Base-by-base conservation (phyloP, 2,888 invertebrate species). In the Hyposoter dolosus region DNA sequence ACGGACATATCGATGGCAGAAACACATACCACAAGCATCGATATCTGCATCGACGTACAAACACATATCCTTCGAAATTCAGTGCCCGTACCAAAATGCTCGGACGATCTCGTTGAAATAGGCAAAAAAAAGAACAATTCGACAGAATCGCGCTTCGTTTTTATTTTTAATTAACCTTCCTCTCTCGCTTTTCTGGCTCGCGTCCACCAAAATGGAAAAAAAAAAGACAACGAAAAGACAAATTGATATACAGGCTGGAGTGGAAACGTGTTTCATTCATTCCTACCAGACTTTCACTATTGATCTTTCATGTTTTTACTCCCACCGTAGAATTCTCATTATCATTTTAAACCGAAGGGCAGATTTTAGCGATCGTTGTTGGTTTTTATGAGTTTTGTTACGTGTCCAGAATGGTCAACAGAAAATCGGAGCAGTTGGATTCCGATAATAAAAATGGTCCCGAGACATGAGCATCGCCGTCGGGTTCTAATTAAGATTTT, bases 81-180 rank as follows among this genome's bases (percentile, higher is more conserved):
- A 63, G 32, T 63, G 63, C 28, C 28, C 32, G 7, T 12, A 40
- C 32, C 32, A 17, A n/a, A 15, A 9, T 32, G 32, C 32, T 32
- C 63, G 63, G 15, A 15, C 9, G 63, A 63, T 32, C 17, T 32
- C 12, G 17, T 32, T 15, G 15, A 15, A 32, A 63, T 6, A 63
- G 63, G 28, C 23, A n/a, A 35, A 28, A 32, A 63, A 65, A 69
- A 65, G 15, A 43, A 76, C 32, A 50, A 53, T 45, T 40, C 66
- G 77, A 82, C 78, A 56, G 66, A 56, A 78, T 60, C 45, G 82
- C 50, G 60, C 82, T 74, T 82, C 76, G 65, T 81, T 84, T 40
- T 40, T 40, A 40, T 82, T 84, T 84, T 84, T 68, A 84, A 82
- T 84, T 82, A 84, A 84, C 77, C 74, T 84, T 82, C 82, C 84